A percentile compares a stretch with the other conserved stretches of the same genome.
Conservation (phyloP, 2,888 invertebrate genomes). For the Ophion obscuratus region DNA sequence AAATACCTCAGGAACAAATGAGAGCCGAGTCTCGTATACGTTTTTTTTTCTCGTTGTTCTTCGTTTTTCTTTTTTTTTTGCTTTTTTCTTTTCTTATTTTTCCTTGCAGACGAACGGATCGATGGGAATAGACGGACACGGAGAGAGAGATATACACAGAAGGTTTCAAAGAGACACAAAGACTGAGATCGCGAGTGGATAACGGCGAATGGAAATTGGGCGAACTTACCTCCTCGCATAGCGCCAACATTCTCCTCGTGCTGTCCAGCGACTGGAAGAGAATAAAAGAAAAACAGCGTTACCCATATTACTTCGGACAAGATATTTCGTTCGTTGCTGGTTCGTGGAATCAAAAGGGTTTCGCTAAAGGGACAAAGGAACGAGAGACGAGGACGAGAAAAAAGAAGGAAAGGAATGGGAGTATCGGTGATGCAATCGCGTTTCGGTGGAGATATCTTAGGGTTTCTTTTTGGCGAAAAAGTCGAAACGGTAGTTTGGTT, state of each 20-base stretch:
- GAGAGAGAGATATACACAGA: slow-evolving; percentile 57
- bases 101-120: slow-evolving; percentile 45
- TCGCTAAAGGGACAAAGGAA: no score
- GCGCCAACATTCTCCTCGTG: slow-evolving; percentile 95
- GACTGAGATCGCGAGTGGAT: slow-evolving; percentile 54
- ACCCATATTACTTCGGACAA: neutral
- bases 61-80: neutral
- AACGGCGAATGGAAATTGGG: slow-evolving; percentile 53
- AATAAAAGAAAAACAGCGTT: slow-evolving; percentile 45
- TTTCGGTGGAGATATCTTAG: no score
- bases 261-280: slow-evolving; percentile 95
- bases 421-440: no score
- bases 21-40: slow-evolving; percentile 1
- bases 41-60: no score
- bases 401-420: no score
- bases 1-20: slow-evolving; percentile 12
- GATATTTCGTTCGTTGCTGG: neutral
- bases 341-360: no score
- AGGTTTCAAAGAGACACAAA: slow-evolving; percentile 52
- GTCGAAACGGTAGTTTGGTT: no score
- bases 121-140: slow-evolving; percentile 54
- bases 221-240: slow-evolving; percentile 95
- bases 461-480: no score
- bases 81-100: slow-evolving; percentile 7
- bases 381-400: no score